Percentiles rank a stretch among this genome's conserved stretches.
Conservation (phyloP, 2,797 vertebrate species). For the Cryptoprocta ferox region DNA sequence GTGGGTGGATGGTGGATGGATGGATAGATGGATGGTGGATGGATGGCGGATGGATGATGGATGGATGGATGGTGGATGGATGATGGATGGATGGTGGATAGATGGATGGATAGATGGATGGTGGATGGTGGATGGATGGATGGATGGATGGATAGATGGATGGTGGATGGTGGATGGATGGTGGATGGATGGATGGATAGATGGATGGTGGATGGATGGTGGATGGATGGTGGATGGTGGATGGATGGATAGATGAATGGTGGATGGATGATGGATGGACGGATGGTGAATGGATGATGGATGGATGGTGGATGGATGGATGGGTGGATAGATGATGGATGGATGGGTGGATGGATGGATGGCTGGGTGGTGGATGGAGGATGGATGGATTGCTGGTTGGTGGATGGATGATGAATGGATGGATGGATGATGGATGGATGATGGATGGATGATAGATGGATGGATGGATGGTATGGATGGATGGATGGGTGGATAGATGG, state of each 20-base stretch:
- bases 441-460: not conserved
- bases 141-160: not conserved
- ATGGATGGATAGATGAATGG: too few species aligned
- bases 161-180: too few species aligned
- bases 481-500: too few species aligned
- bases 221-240: not conserved
- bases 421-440: not conserved
- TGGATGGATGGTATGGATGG: too few species aligned
- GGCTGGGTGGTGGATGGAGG: rapidly evolving
- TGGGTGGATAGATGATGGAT: not conserved
- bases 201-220: not conserved
- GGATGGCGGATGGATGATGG: not conserved
- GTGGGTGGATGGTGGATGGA: not conserved
- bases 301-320: not conserved
- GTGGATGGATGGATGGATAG: too few species aligned
- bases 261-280: too few species aligned
- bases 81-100: not conserved
- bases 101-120: rapidly evolving
- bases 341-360: rapidly evolving
- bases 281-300: too few species aligned
- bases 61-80: rapidly evolving
- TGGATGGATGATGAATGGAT: not conserved
- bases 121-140: too few species aligned
- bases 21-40: rapidly evolving
- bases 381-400: not conserved